Percentiles rank a stretch among this genome's conserved stretches.
phyloP scores from a whole-genome alignment of 2,113 vertebrate species.

The Phalacrocorax aristotelis region DNA sequence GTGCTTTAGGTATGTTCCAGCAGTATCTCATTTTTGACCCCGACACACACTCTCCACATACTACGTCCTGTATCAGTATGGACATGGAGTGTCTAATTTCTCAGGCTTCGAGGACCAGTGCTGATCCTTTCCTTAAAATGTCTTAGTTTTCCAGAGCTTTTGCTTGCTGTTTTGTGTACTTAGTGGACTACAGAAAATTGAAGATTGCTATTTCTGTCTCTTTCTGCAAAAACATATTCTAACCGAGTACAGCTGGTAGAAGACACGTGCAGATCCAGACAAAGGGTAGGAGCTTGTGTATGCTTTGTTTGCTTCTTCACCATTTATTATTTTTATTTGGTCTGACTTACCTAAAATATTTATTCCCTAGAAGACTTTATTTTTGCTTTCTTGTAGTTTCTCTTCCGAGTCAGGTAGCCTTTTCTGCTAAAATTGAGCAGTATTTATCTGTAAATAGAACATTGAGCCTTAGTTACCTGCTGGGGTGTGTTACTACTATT shows the following conservation, averaged over 20 bases:
- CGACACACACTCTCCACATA: rapidly evolving
- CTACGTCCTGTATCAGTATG: neutral
- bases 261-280: neutral
- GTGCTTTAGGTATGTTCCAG: neutral
- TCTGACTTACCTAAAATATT: neutral
- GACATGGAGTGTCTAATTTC: neutral
- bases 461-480: neutral
- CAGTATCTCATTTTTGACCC: neutral
- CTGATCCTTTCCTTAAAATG: neutral
- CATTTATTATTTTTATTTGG: neutral
- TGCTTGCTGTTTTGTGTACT: neutral
- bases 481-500: neutral
- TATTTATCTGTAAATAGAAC: neutral
- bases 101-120: neutral
- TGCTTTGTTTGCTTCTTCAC: neutral
- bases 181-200: neutral
- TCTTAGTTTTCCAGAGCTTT: neutral
- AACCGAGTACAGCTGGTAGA: neutral
- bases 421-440: neutral
- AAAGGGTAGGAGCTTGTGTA: neutral
- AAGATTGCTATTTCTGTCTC: neutral
- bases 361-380: neutral
- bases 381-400: neutral
- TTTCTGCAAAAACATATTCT: neutral
- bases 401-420: neutral